These are phyloP conservation scores for Smutsia temminckii DNA, from an alignment of 2,797 vertebrate genomes.

Conservation along the genomic window DNA sequence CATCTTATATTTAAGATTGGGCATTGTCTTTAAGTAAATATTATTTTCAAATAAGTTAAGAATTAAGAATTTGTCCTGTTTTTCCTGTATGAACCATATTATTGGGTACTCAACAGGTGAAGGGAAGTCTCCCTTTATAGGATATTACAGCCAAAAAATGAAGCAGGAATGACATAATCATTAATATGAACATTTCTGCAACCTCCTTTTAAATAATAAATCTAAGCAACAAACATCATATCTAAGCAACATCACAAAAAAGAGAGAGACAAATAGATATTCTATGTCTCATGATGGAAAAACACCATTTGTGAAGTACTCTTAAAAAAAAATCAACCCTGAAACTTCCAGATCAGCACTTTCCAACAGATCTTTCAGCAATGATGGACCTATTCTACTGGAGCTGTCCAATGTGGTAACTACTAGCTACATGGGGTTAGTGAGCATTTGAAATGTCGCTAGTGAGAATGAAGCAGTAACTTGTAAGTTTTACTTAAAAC, in stretches of 20 bases:
- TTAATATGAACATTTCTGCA: not conserved
- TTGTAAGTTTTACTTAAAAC: not conserved
- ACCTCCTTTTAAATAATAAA: conserved; percentile 1
- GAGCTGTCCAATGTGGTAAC: not conserved
- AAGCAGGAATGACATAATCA: not conserved
- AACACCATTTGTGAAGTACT: not conserved
- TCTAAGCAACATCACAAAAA: conserved; percentile 3
- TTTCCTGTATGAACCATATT: not conserved
- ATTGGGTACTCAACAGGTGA: not conserved
- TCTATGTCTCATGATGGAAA: not conserved
- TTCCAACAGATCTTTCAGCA: not conserved
- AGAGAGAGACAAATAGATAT: not conserved
- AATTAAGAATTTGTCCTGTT: not conserved
- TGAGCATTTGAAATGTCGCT: not conserved
- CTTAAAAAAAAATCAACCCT: not conserved
- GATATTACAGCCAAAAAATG: not conserved
- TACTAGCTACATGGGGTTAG: not conserved
- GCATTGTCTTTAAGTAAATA: not conserved
- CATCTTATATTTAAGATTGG: not conserved
- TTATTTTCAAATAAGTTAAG: conserved; percentile 10
- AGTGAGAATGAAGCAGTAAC: not conserved
- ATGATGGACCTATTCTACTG: not conserved
- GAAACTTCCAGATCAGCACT: not conserved
- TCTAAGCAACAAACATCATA: not conserved
- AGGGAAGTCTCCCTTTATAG: not conserved